Base-by-base conservation (phyloP, 2,797 vertebrate genomes). In the Columba guinea region DNA sequence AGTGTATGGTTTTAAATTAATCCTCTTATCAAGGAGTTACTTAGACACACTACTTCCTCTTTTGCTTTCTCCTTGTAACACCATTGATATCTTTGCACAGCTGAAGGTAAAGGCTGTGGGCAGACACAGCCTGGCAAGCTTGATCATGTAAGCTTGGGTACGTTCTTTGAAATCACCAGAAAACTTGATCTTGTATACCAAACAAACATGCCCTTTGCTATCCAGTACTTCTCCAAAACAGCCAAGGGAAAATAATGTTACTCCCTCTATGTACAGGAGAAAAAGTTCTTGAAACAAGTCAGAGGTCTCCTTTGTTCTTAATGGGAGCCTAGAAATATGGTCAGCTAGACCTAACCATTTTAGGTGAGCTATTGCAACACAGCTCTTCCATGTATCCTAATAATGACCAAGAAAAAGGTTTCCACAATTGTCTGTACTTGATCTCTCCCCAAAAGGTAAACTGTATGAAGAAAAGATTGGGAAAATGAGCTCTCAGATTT, bases 1-100 rank as follows among this genome's bases (percentile, higher is more conserved):
- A 94, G 59, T 48, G 19, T 80, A 70, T 0, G 0, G 13, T 89
- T 95, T 93, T 53, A 65, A 87, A 93, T 95, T 71, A 93, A 92
- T 91, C 51, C 51, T 73, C 41, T 84, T 92, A 78, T 91, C 76
- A 75, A 89, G 51, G 41, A 74, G 48, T 80, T 64, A n/a, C n/a
- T 80, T 67, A 67, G 56, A 55, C 26, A 84, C 37, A 28, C 55
- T 46, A 15, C 62, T 94, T 62, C 59, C 79, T 49, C 39, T 77
- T 94, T 60, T 79, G 49, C 32, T 84, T 95, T 53, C 35, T 85
- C 32, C 49, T 51, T 69, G 9, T 87, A 88, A 92, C 2, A 15
- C 34, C 71, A 41, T 0, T 67, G 62, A 65, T 74, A 71, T 70
- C 59, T 80, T 82, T 64, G 56, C 39, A 30, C 0, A 0, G 39